Base-by-base conservation (phyloP, 2,888 invertebrate species). In the Chymomyza caudatula region DNA sequence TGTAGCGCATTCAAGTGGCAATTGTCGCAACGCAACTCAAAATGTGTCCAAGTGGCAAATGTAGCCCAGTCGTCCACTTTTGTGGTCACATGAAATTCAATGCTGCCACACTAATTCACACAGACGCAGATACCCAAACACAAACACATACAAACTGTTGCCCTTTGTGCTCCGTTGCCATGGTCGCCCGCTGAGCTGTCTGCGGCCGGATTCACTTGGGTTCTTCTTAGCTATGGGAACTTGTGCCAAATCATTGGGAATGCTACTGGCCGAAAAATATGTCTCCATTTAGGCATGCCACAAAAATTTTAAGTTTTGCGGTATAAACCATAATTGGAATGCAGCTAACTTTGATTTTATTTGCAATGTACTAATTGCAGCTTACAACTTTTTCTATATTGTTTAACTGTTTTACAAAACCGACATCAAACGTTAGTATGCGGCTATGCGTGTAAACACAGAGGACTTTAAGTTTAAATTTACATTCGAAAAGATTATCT, bases 1-100 rank as follows among this genome's bases (percentile, higher is more conserved):
- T 71, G 76, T 67, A 79, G 81, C 66, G 61, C 67, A 65, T 81
- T 65, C 62, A 71, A 69, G 62, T 70, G 75, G 63, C 78, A 73
- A 83, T 80, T 77, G 78, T 76, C 66, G 37, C 52, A 47, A 25
- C 25, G 51, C 13, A 60, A n/a, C 49, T 25, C 6, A 51, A 56
- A 19, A n/a, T n/a, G 11, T 37, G 13, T 8, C 44, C 58, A 44
- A 58, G 61, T 37, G 43, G 22, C 54, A 44, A 58, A 65, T 37
- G 43, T 37, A 19, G 37, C 62, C 19, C 23, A 37, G 5, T 19
- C 53, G 52, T 23, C 56, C 62, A 63, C 65, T 71, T 65, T 63
- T 67, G 77, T 68, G 77, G 74, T 63, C 60, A 62, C 66, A 67
- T 69, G 62, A 67, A 72, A 66, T 53, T 64, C 64, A 67, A 63